A percentile compares a stretch with the other conserved stretches of the same genome.
Evolutionary conservation across 2,797 vertebrate genomes (phyloP).

Genomic region (Sebastiscus tertius): DNA sequence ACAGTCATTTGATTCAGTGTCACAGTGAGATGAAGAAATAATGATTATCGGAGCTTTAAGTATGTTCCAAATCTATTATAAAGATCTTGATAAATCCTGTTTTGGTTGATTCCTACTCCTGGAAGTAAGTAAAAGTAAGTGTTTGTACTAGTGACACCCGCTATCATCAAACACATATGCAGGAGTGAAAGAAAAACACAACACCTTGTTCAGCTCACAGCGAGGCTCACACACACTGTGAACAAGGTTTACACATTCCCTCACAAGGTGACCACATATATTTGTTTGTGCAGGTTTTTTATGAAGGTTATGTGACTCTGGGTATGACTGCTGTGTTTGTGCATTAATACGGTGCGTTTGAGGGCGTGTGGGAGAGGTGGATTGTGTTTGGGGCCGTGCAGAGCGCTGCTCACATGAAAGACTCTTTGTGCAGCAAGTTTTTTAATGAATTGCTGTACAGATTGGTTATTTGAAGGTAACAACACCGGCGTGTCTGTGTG

Average conservation of each 20-base stretch:
- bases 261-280: slow-evolving; percentile 12
- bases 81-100: neutral
- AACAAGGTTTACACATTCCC: slow-evolving; percentile 24
- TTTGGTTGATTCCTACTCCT: neutral
- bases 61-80: neutral
- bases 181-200: slow-evolving; percentile 32
- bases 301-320: neutral
- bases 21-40: neutral
- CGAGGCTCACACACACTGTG: neutral
- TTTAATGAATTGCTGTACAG: slow-evolving; percentile 46
- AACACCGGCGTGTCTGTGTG: slow-evolving; percentile 2
- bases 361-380: slow-evolving; percentile 11
- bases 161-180: slow-evolving; percentile 16
- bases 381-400: slow-evolving; percentile 11
- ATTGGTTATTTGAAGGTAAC: slow-evolving; percentile 37
- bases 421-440: slow-evolving; percentile 31
- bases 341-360: slow-evolving; percentile 19
- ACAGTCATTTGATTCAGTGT: neutral
- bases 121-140: neutral
- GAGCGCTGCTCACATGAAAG: slow-evolving; percentile 21
- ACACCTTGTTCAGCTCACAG: slow-evolving; percentile 39
- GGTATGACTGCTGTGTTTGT: slow-evolving; percentile 51
- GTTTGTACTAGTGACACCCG: neutral
- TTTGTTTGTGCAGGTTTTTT: slow-evolving; percentile 52
- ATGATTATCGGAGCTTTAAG: neutral